Conservation (phyloP, 2,113 vertebrate genomes). For the Parus major region DNA sequence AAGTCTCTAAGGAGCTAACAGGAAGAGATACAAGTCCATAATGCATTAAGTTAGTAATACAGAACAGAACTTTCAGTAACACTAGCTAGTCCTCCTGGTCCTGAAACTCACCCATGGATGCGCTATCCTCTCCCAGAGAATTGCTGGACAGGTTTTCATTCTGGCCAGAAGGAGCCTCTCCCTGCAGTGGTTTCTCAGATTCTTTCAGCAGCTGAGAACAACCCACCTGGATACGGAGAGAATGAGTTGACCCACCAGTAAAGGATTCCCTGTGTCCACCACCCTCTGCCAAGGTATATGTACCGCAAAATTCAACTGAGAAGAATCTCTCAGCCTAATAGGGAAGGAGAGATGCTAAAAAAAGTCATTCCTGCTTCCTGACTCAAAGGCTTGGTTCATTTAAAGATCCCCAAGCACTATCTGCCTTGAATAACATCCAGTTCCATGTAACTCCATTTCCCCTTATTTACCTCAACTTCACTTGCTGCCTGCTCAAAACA, state of each 20-base stretch:
- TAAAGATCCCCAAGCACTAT: background rate
- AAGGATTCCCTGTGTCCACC: background rate
- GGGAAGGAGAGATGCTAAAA: background rate
- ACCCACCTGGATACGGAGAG: conserved; percentile 67
- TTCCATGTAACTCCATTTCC: background rate
- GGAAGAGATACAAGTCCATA: background rate
- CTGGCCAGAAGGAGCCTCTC: conserved; percentile 54
- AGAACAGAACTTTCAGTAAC: background rate
- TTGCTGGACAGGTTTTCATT: conserved; percentile 69
- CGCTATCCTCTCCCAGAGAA: conserved; percentile 62
- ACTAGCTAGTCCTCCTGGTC: background rate
- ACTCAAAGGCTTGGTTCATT: background rate
- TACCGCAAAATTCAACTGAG: background rate
- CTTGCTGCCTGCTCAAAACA: background rate
- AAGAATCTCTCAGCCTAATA: background rate
- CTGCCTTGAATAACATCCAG: background rate
- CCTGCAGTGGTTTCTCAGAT: conserved; percentile 76
- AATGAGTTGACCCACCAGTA: background rate
- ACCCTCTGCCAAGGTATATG: background rate
- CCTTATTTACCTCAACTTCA: background rate
- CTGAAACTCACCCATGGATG: conserved; percentile 68
- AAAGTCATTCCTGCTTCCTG: background rate
- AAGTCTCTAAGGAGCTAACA: background rate
- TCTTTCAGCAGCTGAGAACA: conserved; percentile 81
- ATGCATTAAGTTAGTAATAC: background rate